Conservation (phyloP, 2,888 invertebrate genomes). For the Zonitis immaculata region DNA sequence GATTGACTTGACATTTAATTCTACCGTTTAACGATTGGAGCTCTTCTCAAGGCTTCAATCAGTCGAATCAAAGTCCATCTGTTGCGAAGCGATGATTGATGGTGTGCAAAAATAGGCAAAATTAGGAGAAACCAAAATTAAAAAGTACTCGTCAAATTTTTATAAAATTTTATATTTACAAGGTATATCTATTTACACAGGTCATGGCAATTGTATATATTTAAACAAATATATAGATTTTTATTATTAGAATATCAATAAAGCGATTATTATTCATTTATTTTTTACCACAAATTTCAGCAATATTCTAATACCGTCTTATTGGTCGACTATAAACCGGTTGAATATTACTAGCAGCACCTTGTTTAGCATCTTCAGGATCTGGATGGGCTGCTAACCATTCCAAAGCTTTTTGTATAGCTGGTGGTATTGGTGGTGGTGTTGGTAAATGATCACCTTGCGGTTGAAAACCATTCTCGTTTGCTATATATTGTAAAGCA, state of each 20-base stretch:
- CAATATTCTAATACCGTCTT: slow-evolving; percentile 7
- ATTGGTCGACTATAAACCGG: slow-evolving; percentile 15
- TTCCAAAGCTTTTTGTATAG: slow-evolving; percentile 65
- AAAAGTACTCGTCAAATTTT: no score
- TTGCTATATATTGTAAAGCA: slow-evolving; percentile 60
- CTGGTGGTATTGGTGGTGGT: slow-evolving; percentile 72
- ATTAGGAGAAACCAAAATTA: no score
- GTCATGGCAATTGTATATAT: not conserved
- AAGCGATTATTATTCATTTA: no score
- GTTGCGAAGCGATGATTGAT: no score
- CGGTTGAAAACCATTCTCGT: slow-evolving; percentile 66
- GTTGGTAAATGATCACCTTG: slow-evolving; percentile 73
- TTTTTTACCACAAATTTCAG: not conserved
- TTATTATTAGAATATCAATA: not conserved
- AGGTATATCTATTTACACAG: not conserved
- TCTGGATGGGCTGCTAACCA: slow-evolving; percentile 55
- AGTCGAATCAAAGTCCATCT: no score
- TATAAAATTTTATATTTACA: not conserved
- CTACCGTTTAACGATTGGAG: no score
- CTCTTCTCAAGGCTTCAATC: no score
- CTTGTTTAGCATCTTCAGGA: slow-evolving; percentile 33
- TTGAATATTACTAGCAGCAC: slow-evolving; percentile 36
- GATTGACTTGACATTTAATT: no score
- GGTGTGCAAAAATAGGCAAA: no score
- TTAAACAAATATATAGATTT: no score